Conservation (phyloP, 2,888 invertebrate genomes). For the Heliconius cydno region DNA sequence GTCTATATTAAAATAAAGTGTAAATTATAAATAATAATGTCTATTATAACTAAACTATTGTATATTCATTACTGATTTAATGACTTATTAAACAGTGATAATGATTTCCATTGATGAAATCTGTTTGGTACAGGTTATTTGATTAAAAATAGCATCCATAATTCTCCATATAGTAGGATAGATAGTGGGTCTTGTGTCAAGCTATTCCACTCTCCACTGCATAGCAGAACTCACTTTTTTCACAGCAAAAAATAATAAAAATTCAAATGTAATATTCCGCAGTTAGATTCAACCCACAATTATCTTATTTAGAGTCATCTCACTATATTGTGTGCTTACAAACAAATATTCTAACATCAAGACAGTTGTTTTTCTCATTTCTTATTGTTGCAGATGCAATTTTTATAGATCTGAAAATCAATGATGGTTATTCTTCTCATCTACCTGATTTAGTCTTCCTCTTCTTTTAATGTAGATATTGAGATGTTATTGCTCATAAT, state of each 20-base stretch:
- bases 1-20: neutral
- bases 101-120: neutral
- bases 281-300: neutral
- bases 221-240: neutral
- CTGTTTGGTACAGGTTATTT: neutral
- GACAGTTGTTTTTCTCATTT: neutral
- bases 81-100: too few relatives aligned
- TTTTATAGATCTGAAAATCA: too few relatives aligned
- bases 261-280: neutral
- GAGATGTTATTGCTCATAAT: neutral
- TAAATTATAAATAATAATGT: neutral
- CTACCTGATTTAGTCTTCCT: neutral
- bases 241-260: neutral
- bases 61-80: too few relatives aligned
- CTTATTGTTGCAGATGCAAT: neutral
- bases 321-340: neutral
- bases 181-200: neutral
- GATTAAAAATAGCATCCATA: neutral
- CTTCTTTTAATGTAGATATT: neutral
- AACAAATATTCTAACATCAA: neutral
- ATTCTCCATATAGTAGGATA: neutral
- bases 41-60: neutral
- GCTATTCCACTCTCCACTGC: neutral
- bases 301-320: neutral
- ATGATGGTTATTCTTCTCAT: too few relatives aligned